phyloP scores from a whole-genome alignment of 2,888 invertebrate species.

The Leptinotarsa juncta region DNA sequence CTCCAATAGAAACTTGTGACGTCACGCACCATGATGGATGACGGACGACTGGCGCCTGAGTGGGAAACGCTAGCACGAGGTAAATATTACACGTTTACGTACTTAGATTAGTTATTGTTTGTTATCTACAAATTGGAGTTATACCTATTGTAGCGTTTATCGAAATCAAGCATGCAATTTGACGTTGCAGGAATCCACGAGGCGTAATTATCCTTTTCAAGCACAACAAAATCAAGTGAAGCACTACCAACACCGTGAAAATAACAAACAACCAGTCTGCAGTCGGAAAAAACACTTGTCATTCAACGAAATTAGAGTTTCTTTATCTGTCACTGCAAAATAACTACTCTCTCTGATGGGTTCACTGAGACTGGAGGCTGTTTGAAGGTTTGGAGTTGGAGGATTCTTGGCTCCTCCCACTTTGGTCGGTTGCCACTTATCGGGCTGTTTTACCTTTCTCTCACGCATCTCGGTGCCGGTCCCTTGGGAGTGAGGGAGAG shows the following conservation, averaged over 20 bases:
- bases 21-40: constrained; percentile 74
- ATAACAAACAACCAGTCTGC: neutral
- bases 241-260: neutral
- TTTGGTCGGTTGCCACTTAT: constrained; percentile 60
- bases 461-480: constrained; percentile 52
- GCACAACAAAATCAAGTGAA: neutral
- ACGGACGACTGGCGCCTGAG: constrained; percentile 58
- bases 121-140: neutral
- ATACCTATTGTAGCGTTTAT: neutral
- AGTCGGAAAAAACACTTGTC: neutral
- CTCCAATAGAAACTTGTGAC: constrained; percentile 67
- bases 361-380: constrained; percentile 58
- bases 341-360: constrained; percentile 44
- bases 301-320: neutral
- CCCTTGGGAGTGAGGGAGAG: constrained; percentile 58
- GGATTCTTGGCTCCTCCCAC: constrained; percentile 62
- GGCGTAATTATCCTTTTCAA: neutral
- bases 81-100: constrained; percentile 35
- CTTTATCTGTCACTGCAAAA: constrained; percentile 16
- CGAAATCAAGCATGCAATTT: neutral
- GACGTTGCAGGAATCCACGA: neutral
- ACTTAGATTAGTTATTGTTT: constrained; percentile 22
- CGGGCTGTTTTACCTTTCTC: constrained; percentile 58
- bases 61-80: constrained; percentile 52
- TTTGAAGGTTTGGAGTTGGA: constrained; percentile 58